Base-by-base conservation (phyloP, 2,797 vertebrate genomes). In the Hemitrygon akajei region DNA sequence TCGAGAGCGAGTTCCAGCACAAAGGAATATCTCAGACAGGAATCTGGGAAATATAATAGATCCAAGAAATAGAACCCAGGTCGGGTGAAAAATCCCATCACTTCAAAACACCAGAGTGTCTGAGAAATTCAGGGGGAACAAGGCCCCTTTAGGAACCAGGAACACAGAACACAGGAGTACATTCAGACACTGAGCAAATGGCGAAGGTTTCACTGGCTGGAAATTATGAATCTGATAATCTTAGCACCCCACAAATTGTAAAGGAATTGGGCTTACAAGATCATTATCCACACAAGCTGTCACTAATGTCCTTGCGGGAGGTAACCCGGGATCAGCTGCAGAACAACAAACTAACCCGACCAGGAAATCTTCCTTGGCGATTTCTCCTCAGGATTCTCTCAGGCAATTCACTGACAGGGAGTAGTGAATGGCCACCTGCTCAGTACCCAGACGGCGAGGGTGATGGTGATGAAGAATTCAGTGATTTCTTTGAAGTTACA, bases 301-400 rank as follows among this genome's bases (percentile, higher is more conserved):
- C 87, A 10, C 87, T 91, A 5, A 71, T 11, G 30, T 71, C 25
- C 30, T 69, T 71, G 63, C 63, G 63, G 34, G n/a, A 66, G 63
- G 22, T 91, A 22, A 16, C 27, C n/a, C 0, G 14, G 16, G 87
- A 71, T 91, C 69, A 91, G 91, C 34, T 71, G 30, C 34, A 71
- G 1, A 63, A 40, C 18, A 91, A 22, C 34, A 71, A 69, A 66
- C 87, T 18, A 22, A 91, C 87, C 69, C n/a, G 58, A 58, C 63
- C 63, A 20, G 95, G 94, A 66, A 95, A 95, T 93, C 93, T 96
- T 89, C 95, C 95, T 3, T 95, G 95, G 94, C 94, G 94, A 75
- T 96, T 97, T 94, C 95, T 97, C 81, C 95, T 95, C 94, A 96
- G 95, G 94, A 94, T 97, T 40, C 94, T 96, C 95, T 95, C 95